A percentile compares a stretch with the other conserved stretches of the same genome.
phyloP scores from a whole-genome alignment of 2,797 vertebrate genomes.

The Hirundo rustica region DNA sequence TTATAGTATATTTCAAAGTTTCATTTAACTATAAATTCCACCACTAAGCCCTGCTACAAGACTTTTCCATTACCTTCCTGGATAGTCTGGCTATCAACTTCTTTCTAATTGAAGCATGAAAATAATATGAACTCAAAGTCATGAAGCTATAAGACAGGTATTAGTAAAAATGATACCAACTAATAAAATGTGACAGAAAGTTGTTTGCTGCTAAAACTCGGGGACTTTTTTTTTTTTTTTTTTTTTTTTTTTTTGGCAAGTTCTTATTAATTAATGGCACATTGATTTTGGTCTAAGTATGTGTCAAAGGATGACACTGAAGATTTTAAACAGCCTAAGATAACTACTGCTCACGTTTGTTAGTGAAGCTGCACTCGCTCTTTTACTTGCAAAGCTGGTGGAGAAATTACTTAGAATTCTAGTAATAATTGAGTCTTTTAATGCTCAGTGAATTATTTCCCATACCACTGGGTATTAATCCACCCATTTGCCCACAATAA shows the following conservation, averaged over 20 bases:
- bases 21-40: conserved; percentile 61
- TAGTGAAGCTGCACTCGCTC: not conserved
- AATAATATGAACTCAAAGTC: conserved; percentile 72
- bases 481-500: not conserved
- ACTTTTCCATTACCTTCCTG: conserved; percentile 67
- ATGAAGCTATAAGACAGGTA: conserved; percentile 61
- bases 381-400: not conserved
- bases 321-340: conserved; percentile 14
- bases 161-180: conserved; percentile 59
- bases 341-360: conserved; percentile 30
- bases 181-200: conserved; percentile 74
- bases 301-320: conserved; percentile 11
- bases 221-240: conserved; percentile 56
- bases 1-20: conserved; percentile 58
- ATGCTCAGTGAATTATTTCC: not conserved
- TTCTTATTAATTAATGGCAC: conserved; percentile 61
- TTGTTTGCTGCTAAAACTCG: conserved; percentile 52
- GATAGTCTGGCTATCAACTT: conserved; percentile 57
- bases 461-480: not conserved
- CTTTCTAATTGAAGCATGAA: conserved; percentile 74
- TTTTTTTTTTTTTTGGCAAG: conserved; percentile 52
- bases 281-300: conserved; percentile 55
- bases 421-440: not conserved
- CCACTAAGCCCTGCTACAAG: conserved; percentile 51
- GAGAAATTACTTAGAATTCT: not conserved